These are phyloP conservation scores for Melanargia galathea DNA, from an alignment of 2,888 invertebrate genomes.

Conservation along the genomic window DNA sequence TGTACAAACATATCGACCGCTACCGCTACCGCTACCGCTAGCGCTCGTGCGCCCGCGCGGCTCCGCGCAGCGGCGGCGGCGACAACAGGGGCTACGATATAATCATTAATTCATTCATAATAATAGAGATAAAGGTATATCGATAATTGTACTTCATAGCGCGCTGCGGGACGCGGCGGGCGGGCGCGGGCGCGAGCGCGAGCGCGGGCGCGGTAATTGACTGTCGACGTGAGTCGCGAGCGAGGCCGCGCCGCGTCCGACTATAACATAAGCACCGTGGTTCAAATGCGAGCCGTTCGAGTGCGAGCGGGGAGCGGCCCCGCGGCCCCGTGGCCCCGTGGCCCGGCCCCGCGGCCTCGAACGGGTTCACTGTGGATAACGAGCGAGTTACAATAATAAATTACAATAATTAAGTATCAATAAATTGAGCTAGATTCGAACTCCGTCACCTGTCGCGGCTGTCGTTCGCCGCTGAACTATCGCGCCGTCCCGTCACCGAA, in stretches of 20 bases:
- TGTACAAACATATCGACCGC: constrained; percentile 77
- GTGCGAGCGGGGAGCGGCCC: constrained; percentile 38
- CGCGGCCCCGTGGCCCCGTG: constrained; percentile 44
- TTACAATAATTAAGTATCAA: constrained; percentile 66
- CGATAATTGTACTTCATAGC: constrained; percentile 67
- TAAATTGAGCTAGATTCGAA: constrained; percentile 78
- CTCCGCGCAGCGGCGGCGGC: constrained; percentile 37
- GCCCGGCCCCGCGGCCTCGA: constrained; percentile 38
- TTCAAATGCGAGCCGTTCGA: constrained; percentile 66
- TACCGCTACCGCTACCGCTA: constrained; percentile 65
- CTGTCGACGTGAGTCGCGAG: constrained; percentile 26
- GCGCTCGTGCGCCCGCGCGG: too few species aligned
- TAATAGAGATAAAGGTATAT: constrained; percentile 58
- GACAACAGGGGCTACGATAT: constrained; percentile 49
- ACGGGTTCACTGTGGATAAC: constrained; percentile 54
- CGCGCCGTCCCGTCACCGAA: too few species aligned
- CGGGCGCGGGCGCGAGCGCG: too few species aligned
- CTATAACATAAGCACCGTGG: constrained; percentile 57
- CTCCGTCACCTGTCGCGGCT: constrained; percentile 52
- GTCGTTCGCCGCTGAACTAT: constrained; percentile 36
- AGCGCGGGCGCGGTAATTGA: constrained; percentile 43
- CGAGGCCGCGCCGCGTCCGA: constrained; percentile 39
- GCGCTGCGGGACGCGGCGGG: constrained; percentile 45
- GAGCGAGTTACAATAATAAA: constrained; percentile 62
- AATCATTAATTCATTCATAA: constrained; percentile 47